These are phyloP conservation scores for Trogon melanurus DNA, from an alignment of 2,113 vertebrate genomes.

Conservation along the genomic window DNA sequence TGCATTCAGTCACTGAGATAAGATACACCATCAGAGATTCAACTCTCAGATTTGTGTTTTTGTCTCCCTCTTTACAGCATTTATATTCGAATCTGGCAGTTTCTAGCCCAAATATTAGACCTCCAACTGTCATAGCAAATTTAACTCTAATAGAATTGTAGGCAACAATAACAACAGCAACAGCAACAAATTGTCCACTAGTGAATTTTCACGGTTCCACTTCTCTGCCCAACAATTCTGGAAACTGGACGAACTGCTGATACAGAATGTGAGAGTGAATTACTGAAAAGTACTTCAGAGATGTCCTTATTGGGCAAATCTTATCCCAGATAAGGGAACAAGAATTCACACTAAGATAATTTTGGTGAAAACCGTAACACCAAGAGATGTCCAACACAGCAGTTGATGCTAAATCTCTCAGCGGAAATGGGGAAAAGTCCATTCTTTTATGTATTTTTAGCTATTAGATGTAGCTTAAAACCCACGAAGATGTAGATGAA, in stretches of 20 bases:
- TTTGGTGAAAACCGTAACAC: not conserved
- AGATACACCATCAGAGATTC: constrained; percentile 45
- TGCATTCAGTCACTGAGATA: constrained; percentile 26
- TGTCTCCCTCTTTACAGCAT: not conserved
- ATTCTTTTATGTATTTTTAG: too few species aligned
- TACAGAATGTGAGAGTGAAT: not conserved
- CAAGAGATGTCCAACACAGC: not conserved
- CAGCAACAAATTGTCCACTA: constrained; percentile 2
- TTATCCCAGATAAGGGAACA: not conserved
- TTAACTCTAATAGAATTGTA: constrained; percentile 57
- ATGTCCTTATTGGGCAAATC: not conserved
- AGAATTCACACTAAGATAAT: not conserved
- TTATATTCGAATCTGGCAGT: constrained; percentile 47
- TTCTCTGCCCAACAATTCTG: constrained; percentile 7
- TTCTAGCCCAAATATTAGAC: constrained; percentile 26
- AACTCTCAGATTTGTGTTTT: constrained; percentile 39
- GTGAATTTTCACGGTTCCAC: constrained; percentile 46
- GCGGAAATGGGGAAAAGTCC: not conserved
- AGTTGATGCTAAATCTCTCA: not conserved
- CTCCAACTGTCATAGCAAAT: constrained; percentile 61
- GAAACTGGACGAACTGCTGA: not conserved
- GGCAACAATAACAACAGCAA: constrained; percentile 31
- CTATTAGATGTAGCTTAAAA: not conserved
- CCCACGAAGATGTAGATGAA: not conserved
- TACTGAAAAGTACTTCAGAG: not conserved